These are phyloP conservation scores for Glyphotaelius pellucidus DNA, from an alignment of 2,888 invertebrate genomes.

Conservation along the genomic window DNA sequence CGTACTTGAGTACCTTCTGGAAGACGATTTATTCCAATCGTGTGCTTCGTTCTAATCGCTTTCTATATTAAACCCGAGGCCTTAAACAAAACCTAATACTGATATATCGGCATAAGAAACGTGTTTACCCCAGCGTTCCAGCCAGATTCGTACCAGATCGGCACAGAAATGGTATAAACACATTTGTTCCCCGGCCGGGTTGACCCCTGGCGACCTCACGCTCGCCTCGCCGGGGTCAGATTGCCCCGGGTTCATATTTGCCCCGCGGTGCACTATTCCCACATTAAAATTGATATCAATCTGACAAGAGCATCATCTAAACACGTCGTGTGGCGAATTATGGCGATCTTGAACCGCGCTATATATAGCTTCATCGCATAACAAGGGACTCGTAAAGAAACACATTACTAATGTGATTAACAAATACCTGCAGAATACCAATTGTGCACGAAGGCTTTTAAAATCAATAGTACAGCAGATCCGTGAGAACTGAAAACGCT, in stretches of 20 bases:
- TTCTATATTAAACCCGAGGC: neutral
- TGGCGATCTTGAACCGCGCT: neutral
- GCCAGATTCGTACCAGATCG: neutral
- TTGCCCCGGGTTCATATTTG: neutral
- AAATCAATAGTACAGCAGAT: neutral
- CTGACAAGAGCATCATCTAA: neutral
- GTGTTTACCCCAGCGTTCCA: neutral
- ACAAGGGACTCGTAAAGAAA: neutral
- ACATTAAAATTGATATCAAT: slow-evolving; percentile 9
- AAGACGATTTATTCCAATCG: neutral
- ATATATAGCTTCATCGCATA: neutral
- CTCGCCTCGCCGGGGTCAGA: slow-evolving; percentile 15
- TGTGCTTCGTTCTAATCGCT: neutral
- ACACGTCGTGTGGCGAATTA: slow-evolving; percentile 2
- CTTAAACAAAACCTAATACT: neutral
- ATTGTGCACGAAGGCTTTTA: neutral
- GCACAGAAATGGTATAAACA: slow-evolving; percentile 16
- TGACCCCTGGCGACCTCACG: slow-evolving; percentile 34
- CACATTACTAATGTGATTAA: neutral
- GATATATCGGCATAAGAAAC: neutral
- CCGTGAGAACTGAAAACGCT: neutral
- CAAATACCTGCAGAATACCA: neutral
- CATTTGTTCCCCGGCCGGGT: slow-evolving; percentile 9
- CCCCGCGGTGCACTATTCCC: slow-evolving; percentile 17
- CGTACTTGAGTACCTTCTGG: neutral